Conservation (phyloP, 2,888 invertebrate species). For the Halictus quadricinctus region DNA sequence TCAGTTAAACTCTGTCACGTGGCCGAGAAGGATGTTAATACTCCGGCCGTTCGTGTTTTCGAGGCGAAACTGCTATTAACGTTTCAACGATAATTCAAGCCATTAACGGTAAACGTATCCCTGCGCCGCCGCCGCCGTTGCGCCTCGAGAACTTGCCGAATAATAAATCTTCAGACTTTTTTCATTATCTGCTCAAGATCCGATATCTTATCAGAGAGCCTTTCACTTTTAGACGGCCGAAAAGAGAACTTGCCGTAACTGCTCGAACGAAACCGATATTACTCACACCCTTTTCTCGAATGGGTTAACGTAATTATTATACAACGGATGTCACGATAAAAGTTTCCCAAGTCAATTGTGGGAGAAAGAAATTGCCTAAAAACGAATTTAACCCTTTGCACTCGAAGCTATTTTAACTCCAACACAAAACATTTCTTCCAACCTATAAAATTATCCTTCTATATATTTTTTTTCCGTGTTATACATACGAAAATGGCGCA, state of each 20-base stretch:
- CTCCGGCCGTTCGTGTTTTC: conserved; percentile 19
- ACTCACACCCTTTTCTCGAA: background rate
- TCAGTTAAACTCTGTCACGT: conserved; percentile 43
- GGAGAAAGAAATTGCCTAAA: no score
- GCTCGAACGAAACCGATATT: background rate
- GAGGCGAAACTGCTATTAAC: conserved; percentile 23
- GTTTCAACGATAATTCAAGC: conserved; percentile 9
- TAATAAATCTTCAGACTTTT: background rate
- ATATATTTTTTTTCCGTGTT: no score
- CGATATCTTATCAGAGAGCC: background rate
- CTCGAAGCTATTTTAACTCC: no score
- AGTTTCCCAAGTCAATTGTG: no score
- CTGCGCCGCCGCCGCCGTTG: background rate
- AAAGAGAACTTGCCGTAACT: background rate
- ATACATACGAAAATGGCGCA: no score
- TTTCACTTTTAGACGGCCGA: background rate
- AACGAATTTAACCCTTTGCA: no score
- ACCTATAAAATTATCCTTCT: no score
- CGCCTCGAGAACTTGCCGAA: background rate
- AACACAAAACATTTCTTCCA: no score
- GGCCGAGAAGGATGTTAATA: conserved; percentile 41
- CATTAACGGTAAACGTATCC: conserved; percentile 16
- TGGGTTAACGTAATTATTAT: no score
- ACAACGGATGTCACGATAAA: no score
- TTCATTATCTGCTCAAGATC: background rate